phyloP scores from a whole-genome alignment of 2,113 vertebrate genomes.

The Elephas maximus region DNA sequence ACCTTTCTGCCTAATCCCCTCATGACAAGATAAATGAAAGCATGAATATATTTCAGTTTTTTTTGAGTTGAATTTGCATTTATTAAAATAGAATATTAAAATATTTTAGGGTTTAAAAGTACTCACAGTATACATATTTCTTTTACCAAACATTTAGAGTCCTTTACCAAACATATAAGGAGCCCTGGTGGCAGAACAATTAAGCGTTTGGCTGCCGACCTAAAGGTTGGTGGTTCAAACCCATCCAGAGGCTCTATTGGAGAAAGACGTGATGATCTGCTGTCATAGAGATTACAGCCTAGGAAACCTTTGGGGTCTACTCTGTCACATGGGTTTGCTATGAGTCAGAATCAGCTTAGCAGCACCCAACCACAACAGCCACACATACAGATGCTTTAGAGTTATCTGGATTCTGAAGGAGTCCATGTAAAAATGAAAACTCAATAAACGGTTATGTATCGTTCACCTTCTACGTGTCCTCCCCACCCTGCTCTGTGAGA shows the following conservation, averaged over 20 bases:
- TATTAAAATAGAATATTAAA: constrained; percentile 60
- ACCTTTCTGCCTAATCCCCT: constrained; percentile 44
- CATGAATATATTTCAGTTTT: constrained; percentile 51
- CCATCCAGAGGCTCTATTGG: no score
- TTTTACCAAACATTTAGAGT: constrained; percentile 13
- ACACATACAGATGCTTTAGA: not conserved
- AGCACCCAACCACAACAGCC: no score
- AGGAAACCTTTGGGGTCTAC: no score
- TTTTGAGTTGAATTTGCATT: constrained; percentile 61
- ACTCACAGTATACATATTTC: not conserved
- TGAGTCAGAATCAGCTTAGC: no score
- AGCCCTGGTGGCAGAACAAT: no score
- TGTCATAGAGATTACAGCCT: no score
- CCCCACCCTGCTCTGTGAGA: not conserved
- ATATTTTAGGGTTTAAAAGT: constrained; percentile 39
- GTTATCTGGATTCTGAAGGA: not conserved
- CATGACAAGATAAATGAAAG: constrained; percentile 52
- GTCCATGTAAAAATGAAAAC: not conserved
- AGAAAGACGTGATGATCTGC: no score
- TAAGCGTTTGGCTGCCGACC: no score
- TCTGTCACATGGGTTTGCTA: no score
- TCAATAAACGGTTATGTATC: not conserved
- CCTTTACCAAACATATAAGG: no score
- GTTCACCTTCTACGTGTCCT: not conserved
- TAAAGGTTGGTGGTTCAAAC: no score